These are phyloP conservation scores for Eufriesea mexicana DNA, from an alignment of 1,140 invertebrate genomes.

Conservation along the genomic window DNA sequence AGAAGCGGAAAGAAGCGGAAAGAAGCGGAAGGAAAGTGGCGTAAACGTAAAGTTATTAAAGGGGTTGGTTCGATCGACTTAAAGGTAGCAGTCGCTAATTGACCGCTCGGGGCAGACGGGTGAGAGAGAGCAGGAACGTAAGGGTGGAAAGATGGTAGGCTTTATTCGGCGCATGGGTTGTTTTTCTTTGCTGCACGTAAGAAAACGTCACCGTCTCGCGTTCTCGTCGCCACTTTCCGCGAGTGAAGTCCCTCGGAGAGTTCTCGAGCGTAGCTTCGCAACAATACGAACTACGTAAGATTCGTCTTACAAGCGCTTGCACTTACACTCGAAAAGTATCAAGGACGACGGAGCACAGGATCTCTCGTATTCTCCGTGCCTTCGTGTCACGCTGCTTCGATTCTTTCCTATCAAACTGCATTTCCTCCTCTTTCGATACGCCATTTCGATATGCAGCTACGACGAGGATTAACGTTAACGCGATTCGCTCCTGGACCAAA, in stretches of 20 bases:
- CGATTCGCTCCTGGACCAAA: background rate
- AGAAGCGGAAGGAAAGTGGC: background rate
- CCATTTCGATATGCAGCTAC: background rate
- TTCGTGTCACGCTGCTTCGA: background rate
- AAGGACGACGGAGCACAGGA: background rate
- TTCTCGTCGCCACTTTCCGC: constrained; percentile 12
- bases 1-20: no score
- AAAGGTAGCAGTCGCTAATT: background rate
- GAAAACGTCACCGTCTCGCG: constrained; percentile 1
- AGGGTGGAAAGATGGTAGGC: background rate
- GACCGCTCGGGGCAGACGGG: background rate
- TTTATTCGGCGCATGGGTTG: background rate
- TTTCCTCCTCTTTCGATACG: background rate
- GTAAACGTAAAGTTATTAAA: background rate
- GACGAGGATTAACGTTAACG: background rate
- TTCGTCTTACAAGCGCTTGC: constrained; percentile 34
- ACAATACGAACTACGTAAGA: constrained; percentile 14
- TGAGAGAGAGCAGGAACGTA: background rate
- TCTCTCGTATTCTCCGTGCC: background rate
- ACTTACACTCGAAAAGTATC: constrained; percentile 21
- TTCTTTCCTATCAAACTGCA: background rate
- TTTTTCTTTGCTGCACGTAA: constrained; percentile 9
- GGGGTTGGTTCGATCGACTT: background rate
- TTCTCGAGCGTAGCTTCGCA: background rate
- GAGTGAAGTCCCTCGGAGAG: constrained; percentile 17